Evolutionary conservation across 2,797 vertebrate species (phyloP).

Genomic region (Sebastes reedi): DNA sequence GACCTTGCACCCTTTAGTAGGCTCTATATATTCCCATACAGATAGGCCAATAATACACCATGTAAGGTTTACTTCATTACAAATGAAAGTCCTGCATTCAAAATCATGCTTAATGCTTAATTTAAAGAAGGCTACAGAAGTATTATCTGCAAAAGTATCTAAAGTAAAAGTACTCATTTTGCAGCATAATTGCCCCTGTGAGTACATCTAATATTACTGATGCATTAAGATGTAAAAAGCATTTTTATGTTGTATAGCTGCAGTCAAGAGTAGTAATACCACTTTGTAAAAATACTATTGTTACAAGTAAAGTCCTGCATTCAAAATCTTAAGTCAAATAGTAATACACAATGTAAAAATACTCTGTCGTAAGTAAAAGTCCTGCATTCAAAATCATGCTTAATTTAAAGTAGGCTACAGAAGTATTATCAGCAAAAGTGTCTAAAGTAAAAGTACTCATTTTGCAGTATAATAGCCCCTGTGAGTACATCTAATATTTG

Average conservation of each 20-base stretch:
- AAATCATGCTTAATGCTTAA: background rate
- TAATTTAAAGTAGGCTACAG: too few relatives aligned
- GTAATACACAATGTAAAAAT: too few relatives aligned
- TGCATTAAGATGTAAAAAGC: background rate
- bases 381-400: background rate
- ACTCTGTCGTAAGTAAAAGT: background rate
- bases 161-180: background rate
- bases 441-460: background rate
- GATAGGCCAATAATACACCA: background rate
- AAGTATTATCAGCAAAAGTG: background rate
- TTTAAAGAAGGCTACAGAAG: background rate
- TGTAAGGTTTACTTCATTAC: background rate
- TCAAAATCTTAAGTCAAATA: background rate
- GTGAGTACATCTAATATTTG: background rate
- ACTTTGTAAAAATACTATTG: background rate
- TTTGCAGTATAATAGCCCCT: background rate
- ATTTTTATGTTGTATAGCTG: background rate
- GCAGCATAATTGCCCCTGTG: background rate
- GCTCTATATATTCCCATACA: rapidly evolving
- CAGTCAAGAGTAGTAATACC: background rate
- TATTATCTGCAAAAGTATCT: background rate
- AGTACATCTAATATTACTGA: background rate
- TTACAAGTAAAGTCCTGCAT: background rate
- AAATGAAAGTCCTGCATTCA: background rate
- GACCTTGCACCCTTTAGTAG: background rate